Evolutionary conservation across 1,140 invertebrate genomes (phyloP).

Genomic region (Leptinotarsa defecta): DNA sequence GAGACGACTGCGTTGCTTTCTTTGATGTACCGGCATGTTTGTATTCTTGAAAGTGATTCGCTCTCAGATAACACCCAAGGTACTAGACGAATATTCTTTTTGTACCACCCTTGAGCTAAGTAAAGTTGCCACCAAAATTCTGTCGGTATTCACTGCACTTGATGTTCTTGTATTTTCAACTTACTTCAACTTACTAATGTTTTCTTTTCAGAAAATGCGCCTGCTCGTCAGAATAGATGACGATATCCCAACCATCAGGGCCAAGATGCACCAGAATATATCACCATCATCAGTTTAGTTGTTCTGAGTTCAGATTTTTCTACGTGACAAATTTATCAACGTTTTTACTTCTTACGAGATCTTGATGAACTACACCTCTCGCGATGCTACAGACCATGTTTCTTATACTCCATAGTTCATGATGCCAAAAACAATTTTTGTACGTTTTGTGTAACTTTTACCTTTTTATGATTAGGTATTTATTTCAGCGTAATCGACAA

Average conservation of each 20-base stretch:
- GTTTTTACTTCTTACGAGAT: background rate
- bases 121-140: too few relatives aligned
- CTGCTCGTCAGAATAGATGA: slow-evolving; percentile 81
- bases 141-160: too few relatives aligned
- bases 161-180: too few relatives aligned
- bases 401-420: background rate
- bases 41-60: too few relatives aligned
- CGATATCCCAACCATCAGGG: slow-evolving; percentile 72
- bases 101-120: too few relatives aligned
- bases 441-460: slow-evolving; percentile 6
- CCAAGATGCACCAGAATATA: slow-evolving; percentile 64
- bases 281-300: background rate
- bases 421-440: background rate
- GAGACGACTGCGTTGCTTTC: too few relatives aligned
- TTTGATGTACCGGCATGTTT: too few relatives aligned
- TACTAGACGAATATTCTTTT: too few relatives aligned
- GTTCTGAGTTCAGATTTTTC: background rate
- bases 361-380: too few relatives aligned
- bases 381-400: too few relatives aligned
- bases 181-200: background rate
- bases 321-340: background rate
- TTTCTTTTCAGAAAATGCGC: slow-evolving; percentile 74
- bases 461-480: background rate
- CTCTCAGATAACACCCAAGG: too few relatives aligned
- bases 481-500: background rate